These are phyloP conservation scores for Lophius americanus DNA, from an alignment of 2,797 vertebrate species.

Conservation along the genomic window DNA sequence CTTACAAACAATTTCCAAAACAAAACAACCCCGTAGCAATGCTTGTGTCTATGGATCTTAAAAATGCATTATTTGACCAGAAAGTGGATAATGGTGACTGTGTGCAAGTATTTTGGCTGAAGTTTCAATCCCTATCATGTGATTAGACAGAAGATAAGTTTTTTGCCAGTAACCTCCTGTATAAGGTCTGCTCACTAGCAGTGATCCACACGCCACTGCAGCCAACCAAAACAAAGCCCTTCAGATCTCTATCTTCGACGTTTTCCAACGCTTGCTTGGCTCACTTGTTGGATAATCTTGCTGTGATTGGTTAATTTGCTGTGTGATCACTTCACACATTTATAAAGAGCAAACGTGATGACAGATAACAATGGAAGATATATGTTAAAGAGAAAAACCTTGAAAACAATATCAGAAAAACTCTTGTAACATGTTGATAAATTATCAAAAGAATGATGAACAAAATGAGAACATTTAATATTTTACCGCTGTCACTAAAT, in stretches of 20 bases:
- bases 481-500: constrained; percentile 4
- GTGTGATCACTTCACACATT: constrained; percentile 9
- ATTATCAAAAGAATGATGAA: neutral
- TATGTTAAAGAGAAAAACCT: neutral
- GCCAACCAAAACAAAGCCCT: constrained; percentile 26
- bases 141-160: constrained; percentile 46
- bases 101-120: constrained; percentile 35
- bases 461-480: neutral
- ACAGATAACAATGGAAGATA: neutral
- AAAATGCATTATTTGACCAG: constrained; percentile 28
- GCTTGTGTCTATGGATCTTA: neutral
- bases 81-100: constrained; percentile 26
- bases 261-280: constrained; percentile 10
- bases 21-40: constrained; percentile 15
- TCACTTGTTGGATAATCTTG: constrained; percentile 21
- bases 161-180: constrained; percentile 24
- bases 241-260: constrained; percentile 12
- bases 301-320: constrained; percentile 41
- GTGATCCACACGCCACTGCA: neutral
- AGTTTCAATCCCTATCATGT: constrained; percentile 26
- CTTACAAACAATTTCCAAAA: constrained; percentile 15
- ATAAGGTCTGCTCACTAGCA: constrained; percentile 26
- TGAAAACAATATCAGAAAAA: neutral
- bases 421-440: neutral
- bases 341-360: neutral